Percentiles rank a stretch among this genome's conserved stretches.
phyloP scores from a whole-genome alignment of 2,888 invertebrate genomes.

The Drosophila mulleri region DNA sequence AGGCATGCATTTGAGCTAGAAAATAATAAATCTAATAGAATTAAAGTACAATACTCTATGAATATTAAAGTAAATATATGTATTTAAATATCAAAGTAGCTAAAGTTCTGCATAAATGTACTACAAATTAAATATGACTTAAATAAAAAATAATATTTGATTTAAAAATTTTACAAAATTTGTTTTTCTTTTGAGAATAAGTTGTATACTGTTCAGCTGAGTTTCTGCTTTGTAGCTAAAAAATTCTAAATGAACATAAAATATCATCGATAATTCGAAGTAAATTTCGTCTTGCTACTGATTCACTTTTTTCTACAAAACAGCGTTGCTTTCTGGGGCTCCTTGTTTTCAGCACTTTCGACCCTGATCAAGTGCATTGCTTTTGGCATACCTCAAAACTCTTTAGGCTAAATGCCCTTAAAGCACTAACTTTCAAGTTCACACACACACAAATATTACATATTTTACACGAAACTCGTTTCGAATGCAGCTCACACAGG shows the following conservation, averaged over 20 bases:
- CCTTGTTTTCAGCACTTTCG: neutral
- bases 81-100: too few relatives aligned
- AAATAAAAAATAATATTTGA: too few relatives aligned
- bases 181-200: too few relatives aligned
- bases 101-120: too few relatives aligned
- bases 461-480: slow-evolving; percentile 21
- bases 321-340: neutral
- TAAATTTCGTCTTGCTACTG: too few relatives aligned
- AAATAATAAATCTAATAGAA: too few relatives aligned
- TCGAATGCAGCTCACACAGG: slow-evolving; percentile 40
- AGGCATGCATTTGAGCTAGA: neutral
- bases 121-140: too few relatives aligned
- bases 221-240: neutral
- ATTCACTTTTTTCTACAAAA: neutral
- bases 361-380: slow-evolving; percentile 1
- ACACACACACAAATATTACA: slow-evolving; percentile 28
- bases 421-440: slow-evolving; percentile 41
- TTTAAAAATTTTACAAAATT: too few relatives aligned
- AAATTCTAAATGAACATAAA: neutral
- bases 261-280: neutral
- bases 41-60: too few relatives aligned
- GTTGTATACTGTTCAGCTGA: neutral
- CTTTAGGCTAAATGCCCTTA: slow-evolving; percentile 21
- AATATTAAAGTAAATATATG: too few relatives aligned
- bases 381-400: neutral